These are phyloP conservation scores for Blomia tropicalis DNA, from an alignment of 2,888 invertebrate genomes.

Conservation along the genomic window DNA sequence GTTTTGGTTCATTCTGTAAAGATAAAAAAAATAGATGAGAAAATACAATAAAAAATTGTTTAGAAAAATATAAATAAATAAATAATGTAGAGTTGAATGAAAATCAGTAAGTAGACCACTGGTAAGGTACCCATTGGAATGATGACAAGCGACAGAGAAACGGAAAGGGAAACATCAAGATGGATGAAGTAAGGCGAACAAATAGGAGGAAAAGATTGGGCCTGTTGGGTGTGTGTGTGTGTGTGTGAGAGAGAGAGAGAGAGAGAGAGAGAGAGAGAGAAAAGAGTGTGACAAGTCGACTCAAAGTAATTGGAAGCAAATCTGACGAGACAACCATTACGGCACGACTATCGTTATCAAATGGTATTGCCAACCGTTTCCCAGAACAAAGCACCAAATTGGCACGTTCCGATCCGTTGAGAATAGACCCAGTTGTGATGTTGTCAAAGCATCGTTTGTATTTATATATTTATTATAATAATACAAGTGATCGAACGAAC, in stretches of 20 bases:
- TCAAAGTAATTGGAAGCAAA: slow-evolving; percentile 12
- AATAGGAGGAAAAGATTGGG: background rate
- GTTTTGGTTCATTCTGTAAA: no score
- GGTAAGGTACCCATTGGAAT: no score
- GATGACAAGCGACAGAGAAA: slow-evolving; percentile 1
- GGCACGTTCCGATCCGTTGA: slow-evolving; percentile 1
- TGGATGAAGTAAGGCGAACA: background rate
- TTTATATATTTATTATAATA: no score
- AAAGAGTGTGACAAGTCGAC: background rate
- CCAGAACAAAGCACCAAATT: background rate
- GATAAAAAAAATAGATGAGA: background rate
- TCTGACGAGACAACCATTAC: slow-evolving; percentile 1
- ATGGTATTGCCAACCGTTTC: background rate
- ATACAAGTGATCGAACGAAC: no score
- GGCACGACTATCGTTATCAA: background rate
- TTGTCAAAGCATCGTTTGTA: no score
- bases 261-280: background rate
- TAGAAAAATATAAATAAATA: background rate
- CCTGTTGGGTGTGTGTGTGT: no score
- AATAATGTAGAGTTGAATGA: background rate
- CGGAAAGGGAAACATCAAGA: background rate
- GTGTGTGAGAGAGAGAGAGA: no score
- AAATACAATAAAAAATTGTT: background rate
- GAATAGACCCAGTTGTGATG: background rate
- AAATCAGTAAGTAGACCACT: background rate